Base-by-base conservation (phyloP, 2,888 invertebrate genomes). In the Sinohyriopsis cumingii region DNA sequence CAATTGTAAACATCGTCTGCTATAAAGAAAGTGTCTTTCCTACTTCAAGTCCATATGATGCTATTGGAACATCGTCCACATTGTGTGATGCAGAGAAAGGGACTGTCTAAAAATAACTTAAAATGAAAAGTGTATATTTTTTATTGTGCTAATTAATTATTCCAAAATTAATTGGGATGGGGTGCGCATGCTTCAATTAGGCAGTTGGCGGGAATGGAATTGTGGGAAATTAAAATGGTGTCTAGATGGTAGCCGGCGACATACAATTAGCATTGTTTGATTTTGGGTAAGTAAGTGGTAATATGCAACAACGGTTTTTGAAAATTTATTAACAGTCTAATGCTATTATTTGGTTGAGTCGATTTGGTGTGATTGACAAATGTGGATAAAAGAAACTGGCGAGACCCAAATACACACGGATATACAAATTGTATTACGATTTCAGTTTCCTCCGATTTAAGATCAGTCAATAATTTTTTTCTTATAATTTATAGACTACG, bases 71-170 rank as follows among this genome's bases (percentile, higher is more conserved):
- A 22, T 55, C 63, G 53, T 63, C 63, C 55, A 54, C 63, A 63
- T 63, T 55, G 53, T 55, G 24, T 24, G 53, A 45, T 63, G 63
- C 54, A 63, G 55, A 24, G 63, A 55, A 63, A 63, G 55, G 55
- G 54, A 63, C 53, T 63, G 63, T 54, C 63, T 63, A 63, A 63
- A 62, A 63, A 63, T 63, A 63, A 63, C 63, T 53, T 25, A 63
- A 63, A 63, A 72, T 73, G 71, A 71, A 72, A 70, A 67, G 70
- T 73, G 70, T 75, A 71, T 72, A 71, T 76, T 78, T 33, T 76
- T 75, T 77, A 74, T 75, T 78, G 75, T 66, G 72, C 78, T 79
- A 76, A 79, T 80, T 80, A 80, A 80, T 79, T 77, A 80, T 80
- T 80, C 78, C 77, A 76, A 80, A 80, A 77, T 79, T 78, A 80